Evolutionary conservation across 2,113 vertebrate genomes (phyloP).

Genomic region (Cavia aperea): DNA sequence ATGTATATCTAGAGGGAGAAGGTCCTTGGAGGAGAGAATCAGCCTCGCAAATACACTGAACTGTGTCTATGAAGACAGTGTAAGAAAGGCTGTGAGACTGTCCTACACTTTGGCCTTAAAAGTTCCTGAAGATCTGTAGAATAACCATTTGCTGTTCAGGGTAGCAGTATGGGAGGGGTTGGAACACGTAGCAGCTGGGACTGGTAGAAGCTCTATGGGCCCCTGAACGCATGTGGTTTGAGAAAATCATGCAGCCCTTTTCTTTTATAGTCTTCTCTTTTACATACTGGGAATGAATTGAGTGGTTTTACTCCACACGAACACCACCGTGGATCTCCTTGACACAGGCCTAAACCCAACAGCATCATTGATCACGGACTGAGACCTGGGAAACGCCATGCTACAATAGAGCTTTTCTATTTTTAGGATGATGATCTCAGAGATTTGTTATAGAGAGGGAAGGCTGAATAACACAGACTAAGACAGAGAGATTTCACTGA

Average conservation of each 20-base stretch:
- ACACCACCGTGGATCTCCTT: too few species aligned
- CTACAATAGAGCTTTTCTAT: background rate
- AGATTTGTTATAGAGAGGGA: background rate
- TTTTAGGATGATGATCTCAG: background rate
- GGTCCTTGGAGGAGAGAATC: background rate
- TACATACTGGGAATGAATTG: background rate
- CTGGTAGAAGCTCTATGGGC: background rate
- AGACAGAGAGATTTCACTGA: background rate
- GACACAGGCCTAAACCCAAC: too few species aligned
- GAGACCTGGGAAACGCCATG: background rate
- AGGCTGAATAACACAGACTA: background rate
- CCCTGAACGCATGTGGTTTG: too few species aligned
- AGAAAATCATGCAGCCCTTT: background rate
- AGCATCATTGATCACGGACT: too few species aligned
- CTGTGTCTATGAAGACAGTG: background rate
- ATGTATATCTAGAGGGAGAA: background rate
- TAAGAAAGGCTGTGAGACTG: background rate
- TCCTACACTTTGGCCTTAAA: background rate
- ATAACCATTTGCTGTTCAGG: background rate
- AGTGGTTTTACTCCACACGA: background rate
- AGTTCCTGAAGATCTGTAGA: too few species aligned
- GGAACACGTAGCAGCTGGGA: too few species aligned
- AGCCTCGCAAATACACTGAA: background rate
- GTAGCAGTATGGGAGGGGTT: accelerated
- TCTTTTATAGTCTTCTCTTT: background rate